Percentiles rank a stretch among this genome's conserved stretches.
These are phyloP conservation scores for Ditylenchus weischeri DNA, from an alignment of 2,888 invertebrate genomes.

Conservation along the genomic window DNA sequence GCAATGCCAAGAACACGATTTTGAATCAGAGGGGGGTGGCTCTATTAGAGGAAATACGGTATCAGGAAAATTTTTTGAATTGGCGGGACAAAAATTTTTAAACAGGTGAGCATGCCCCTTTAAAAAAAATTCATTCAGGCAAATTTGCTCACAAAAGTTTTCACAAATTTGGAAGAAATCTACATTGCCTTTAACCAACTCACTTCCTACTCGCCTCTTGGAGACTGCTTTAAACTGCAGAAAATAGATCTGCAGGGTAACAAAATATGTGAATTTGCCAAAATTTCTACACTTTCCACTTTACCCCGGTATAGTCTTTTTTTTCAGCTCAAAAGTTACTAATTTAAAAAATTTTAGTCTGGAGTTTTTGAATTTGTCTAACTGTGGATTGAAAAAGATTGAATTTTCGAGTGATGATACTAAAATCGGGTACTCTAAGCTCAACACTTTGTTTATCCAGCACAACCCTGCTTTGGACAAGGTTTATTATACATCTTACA, in stretches of 20 bases:
- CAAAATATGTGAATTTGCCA: conserved; percentile 1
- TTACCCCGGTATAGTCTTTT: conserved; percentile 11
- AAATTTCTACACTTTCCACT: conserved; percentile 3
- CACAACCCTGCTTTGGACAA: conserved; percentile 20
- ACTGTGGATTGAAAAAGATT: conserved; percentile 16
- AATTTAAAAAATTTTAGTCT: conserved; percentile 15
- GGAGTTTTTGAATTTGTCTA: conserved; percentile 21
- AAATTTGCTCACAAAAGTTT: conserved; percentile 11
- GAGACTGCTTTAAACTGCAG: conserved; percentile 9
- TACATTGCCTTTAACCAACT: conserved; percentile 22
- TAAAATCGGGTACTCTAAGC: neutral
- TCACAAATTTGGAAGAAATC: conserved; percentile 19
- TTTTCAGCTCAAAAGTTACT: conserved; percentile 2
- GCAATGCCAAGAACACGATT: too few relatives aligned
- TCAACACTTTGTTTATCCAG: conserved; percentile 21
- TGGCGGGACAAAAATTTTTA: too few relatives aligned
- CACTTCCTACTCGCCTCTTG: conserved; percentile 3
- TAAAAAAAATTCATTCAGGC: conserved; percentile 16
- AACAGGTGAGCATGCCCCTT: too few relatives aligned
- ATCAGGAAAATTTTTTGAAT: too few relatives aligned
- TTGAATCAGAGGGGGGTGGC: too few relatives aligned
- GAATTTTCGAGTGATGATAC: conserved; percentile 7
- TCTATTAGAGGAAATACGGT: too few relatives aligned
- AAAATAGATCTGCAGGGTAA: conserved; percentile 24
- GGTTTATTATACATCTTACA: neutral